Evolutionary conservation across 2,113 vertebrate genomes (phyloP), one percentile per base, ranked within the genome.

Genomic region (Notiomystis cincta): DNA sequence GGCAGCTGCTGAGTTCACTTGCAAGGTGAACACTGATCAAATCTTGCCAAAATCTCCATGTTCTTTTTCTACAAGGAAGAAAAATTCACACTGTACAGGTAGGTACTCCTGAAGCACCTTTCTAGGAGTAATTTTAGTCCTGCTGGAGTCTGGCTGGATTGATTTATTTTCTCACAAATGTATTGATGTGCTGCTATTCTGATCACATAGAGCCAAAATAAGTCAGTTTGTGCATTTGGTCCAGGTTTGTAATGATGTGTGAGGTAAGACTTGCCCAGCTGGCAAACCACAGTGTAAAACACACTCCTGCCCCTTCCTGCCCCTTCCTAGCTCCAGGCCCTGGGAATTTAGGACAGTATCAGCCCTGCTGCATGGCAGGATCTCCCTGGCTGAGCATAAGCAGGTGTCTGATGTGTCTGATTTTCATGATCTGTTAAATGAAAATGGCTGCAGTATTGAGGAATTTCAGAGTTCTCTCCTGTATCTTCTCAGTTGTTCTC

Each of bases 131-230:
- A 75, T 67, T 93, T 82, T 65, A 82, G 30, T 33, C 42, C 53
- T 78, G 23, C 38, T 42, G 22, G 58, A 60, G 8, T n/a, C 61
- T 67, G 44, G 16, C 53, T 82, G 27, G 10, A 79, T 78, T 85
- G 40, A 67, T 84, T 67, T 13, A 35, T 79, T 67, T 79, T 57
- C 62, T 44, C 53, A 85, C 40, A 56, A 31, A 42, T 6, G 11
- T 18, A 44, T 7, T 33, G 30, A 42, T 5, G 38, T 13, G 33
- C 8, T 75, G 31, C 21, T 48, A 81, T 47, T 82, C 61, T 1
- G 1, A 0, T 11, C 37, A 54, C 0, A 0, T 50, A 13, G 72
- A 33, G 33, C 21, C 37, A n/a, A 18, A 9, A 60, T 20, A 50
- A 75, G 33, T 30, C 61, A 33, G 8, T 57, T 18, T 61, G n/a